Percentiles rank a stretch among this genome's conserved stretches.
These are phyloP conservation scores for Pachypeltis micranthus DNA, from an alignment of 1,140 invertebrate species.

Conservation along the genomic window DNA sequence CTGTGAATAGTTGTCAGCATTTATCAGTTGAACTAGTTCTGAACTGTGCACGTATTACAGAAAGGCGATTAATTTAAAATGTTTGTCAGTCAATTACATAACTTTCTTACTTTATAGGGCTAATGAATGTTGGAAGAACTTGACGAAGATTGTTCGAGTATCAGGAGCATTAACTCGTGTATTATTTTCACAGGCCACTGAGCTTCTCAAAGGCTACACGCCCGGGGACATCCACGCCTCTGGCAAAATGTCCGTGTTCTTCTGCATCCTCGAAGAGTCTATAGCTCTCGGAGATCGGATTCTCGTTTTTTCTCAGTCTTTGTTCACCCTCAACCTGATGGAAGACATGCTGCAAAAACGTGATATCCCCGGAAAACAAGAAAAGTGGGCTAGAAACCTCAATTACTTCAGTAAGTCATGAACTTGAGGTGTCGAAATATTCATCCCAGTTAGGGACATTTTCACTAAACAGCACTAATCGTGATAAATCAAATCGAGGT, in stretches of 20 bases:
- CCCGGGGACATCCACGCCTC: constrained; percentile 85
- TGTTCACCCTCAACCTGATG: constrained; percentile 92
- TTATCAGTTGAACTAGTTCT: no score
- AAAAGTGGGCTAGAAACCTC: constrained; percentile 71
- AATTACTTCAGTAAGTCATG: constrained; percentile 73
- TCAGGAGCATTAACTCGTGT: no score
- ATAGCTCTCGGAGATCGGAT: constrained; percentile 77
- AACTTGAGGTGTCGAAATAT: constrained; percentile 41
- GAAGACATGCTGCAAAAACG: constrained; percentile 81
- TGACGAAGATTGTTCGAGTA: no score
- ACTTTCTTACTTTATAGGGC: no score
- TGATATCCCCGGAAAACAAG: constrained; percentile 57
- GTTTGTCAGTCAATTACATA: no score
- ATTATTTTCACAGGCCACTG: constrained; percentile 57
- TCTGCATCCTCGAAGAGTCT: constrained; percentile 84
- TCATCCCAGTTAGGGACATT: no score
- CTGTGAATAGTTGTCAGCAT: no score
- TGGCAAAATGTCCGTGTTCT: constrained; percentile 89
- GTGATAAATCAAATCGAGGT: no score
- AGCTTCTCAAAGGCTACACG: constrained; percentile 75
- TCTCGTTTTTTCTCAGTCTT: constrained; percentile 92
- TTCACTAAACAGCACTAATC: no score
- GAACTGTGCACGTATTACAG: no score
- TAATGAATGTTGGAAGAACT: no score
- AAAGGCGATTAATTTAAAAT: no score